Evolutionary conservation across 2,113 vertebrate species (phyloP).

Genomic region (Castor canadensis): DNA sequence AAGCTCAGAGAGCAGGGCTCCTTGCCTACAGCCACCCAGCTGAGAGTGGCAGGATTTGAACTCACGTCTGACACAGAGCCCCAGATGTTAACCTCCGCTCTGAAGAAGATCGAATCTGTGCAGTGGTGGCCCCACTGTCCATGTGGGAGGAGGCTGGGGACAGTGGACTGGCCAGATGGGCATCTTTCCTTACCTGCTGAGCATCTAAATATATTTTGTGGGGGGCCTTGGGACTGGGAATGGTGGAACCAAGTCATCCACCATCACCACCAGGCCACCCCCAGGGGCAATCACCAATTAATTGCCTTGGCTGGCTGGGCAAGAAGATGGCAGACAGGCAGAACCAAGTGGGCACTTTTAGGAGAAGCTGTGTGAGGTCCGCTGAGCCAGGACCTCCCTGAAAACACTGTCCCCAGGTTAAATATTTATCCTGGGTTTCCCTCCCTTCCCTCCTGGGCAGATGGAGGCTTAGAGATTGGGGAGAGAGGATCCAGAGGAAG

Average conservation of each 20-base stretch:
- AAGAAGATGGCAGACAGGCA: background rate
- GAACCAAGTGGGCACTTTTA: background rate
- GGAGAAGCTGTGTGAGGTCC: background rate
- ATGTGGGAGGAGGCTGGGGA: background rate
- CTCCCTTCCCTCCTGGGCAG: background rate
- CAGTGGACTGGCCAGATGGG: fast-evolving
- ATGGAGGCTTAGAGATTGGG: background rate
- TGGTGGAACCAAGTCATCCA: background rate
- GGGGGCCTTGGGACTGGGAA: background rate
- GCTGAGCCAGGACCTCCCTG: background rate
- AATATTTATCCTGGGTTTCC: background rate
- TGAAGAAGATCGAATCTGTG: background rate
- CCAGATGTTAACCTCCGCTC: background rate
- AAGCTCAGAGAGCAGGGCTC: background rate
- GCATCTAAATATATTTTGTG: fast-evolving
- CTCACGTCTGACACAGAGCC: background rate
- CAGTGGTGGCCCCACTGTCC: background rate
- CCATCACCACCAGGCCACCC: background rate
- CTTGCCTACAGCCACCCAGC: background rate
- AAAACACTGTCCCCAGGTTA: background rate
- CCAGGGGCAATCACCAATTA: fast-evolving
- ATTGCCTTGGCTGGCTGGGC: fast-evolving
- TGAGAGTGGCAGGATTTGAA: background rate
- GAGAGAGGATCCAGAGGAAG: background rate
- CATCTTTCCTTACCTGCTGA: background rate